A percentile compares a stretch with the other conserved stretches of the same genome.
These are phyloP conservation scores for Itoplectis maculator DNA, from an alignment of 2,888 invertebrate genomes.

Conservation along the genomic window DNA sequence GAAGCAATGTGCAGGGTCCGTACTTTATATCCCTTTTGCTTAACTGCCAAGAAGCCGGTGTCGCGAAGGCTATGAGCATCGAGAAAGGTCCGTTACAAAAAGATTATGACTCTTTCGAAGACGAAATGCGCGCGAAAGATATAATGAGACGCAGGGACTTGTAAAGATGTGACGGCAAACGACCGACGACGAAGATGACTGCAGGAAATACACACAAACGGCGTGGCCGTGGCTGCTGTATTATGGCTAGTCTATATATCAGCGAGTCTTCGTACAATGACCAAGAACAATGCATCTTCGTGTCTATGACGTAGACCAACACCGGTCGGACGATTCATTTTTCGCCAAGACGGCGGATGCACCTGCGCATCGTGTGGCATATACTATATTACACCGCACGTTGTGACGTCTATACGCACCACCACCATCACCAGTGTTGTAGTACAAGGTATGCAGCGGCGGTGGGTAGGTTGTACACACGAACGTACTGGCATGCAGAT, in stretches of 20 bases:
- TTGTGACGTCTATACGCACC: constrained; percentile 51
- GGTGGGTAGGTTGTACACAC: no score
- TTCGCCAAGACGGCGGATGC: constrained; percentile 48
- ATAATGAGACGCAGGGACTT: no score
- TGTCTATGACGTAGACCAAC: constrained; percentile 62
- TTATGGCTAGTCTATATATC: constrained; percentile 19
- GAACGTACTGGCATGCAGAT: not conserved
- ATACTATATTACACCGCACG: constrained; percentile 53
- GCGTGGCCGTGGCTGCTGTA: not conserved
- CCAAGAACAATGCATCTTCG: constrained; percentile 64
- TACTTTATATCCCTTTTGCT: no score
- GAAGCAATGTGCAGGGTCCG: no score
- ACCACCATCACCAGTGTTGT: not conserved
- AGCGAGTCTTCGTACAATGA: constrained; percentile 47
- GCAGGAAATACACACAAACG: not conserved
- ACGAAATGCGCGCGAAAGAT: no score
- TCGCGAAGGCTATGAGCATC: no score
- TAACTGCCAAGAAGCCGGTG: no score
- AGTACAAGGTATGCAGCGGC: not conserved
- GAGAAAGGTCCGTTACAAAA: no score
- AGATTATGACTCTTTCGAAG: no score
- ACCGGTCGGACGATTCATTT: constrained; percentile 56
- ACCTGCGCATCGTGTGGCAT: constrained; percentile 58
- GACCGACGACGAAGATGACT: no score
- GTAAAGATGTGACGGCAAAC: not conserved